Base-by-base conservation (phyloP, 2,113 vertebrate species). In the Oxygymnocypris stewartii region DNA sequence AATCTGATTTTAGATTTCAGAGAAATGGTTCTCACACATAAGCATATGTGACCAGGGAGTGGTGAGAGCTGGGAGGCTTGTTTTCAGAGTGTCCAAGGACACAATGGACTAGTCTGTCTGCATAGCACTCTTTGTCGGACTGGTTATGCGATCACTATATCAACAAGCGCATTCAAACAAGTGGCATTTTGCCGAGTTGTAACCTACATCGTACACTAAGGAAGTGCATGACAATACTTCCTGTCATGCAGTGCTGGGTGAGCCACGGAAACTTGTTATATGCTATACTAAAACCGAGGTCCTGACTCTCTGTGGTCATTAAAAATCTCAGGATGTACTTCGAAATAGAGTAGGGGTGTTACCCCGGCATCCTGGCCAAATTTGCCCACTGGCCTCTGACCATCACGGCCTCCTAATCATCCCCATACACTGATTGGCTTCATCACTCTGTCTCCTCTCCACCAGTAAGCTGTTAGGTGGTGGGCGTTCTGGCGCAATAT, bases 41-140 rank as follows among this genome's bases (percentile, higher is more conserved):
- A 40, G 51, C 49, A 12, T 73, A 40, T 11, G 25, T 63, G 23
- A 12, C 12, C 54, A 47, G 81, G 84, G 69, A 89, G 86, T 82
- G 88, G 80, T 47, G 67, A 18, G 7, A 51, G 23, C 37, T 5
- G n/a, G 25, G 78, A 28, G 44, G n/a, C 54, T 63, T 65, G 65
- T 67, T 79, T 61, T 81, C 40, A 40, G n/a, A 42, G 42, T 35
- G 37, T 57, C 20, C 35, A 37, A 49, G 20, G 61, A 67, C 40
- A 79, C 47, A 57, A 49, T 84, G 71, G 79, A 90, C 89, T 63
- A 82, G 89, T 90, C 81, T 65, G 18, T 88, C 89, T 78, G 40
- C 73, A 84, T 65, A 63, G 79, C 59, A 71, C 31, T 44, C 59
- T 75, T 87, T 71, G 83, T 87, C 73, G 59, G 31, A 79, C 77